Evolutionary conservation across 1,140 invertebrate genomes (phyloP).

Genomic region (Brachionus manjavacas): DNA sequence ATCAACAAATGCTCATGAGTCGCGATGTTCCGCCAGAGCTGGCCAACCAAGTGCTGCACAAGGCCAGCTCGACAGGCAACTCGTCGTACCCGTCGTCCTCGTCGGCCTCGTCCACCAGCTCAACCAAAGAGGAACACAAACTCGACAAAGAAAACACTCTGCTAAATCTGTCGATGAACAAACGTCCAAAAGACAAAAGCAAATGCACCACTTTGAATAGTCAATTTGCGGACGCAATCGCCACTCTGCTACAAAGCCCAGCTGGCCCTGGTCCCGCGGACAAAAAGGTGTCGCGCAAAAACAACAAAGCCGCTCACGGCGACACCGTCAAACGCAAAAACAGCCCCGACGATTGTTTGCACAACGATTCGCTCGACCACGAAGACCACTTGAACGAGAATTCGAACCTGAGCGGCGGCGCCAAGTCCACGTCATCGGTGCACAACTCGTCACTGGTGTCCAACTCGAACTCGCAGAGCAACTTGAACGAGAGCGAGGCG

Average conservation of each 20-base stretch:
- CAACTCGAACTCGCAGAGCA: no score
- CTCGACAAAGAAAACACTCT: background rate
- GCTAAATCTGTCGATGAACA: background rate
- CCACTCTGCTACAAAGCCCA: background rate
- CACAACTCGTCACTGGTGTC: background rate
- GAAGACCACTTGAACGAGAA: background rate
- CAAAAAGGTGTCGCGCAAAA: no score
- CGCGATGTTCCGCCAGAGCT: background rate
- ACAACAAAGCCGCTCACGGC: no score
- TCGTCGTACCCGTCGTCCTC: background rate
- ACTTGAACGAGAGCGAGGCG: background rate
- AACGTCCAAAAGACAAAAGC: background rate
- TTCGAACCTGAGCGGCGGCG: background rate
- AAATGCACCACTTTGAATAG: background rate
- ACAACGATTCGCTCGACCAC: background rate
- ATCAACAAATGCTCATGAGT: background rate
- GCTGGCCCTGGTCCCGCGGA: background rate
- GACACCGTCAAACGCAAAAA: background rate
- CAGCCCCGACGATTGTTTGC: background rate
- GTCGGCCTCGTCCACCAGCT: background rate
- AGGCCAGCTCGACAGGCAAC: background rate
- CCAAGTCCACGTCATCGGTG: slow-evolving; percentile 1
- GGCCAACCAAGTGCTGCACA: background rate
- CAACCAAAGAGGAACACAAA: slow-evolving; percentile 14
- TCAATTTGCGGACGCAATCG: slow-evolving; percentile 1